Percentiles rank a stretch among this genome's conserved stretches.
Conservation (phyloP, 2,113 vertebrate genomes). For the Empidonax traillii region DNA sequence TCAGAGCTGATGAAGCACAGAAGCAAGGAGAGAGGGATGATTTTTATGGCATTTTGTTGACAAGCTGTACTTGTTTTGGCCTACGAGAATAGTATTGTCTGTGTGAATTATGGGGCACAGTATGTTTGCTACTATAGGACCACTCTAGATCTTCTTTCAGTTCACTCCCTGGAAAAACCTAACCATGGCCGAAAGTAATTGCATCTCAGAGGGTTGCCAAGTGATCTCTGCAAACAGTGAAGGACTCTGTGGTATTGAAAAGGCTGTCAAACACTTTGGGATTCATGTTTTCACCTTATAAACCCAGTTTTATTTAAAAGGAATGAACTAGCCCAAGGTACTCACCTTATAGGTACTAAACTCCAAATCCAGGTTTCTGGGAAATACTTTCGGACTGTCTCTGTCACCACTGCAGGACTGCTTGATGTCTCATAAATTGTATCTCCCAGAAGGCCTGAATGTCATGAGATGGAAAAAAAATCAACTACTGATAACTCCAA, state of each 20-base stretch:
- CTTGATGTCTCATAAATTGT: rapidly evolving
- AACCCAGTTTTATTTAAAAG: neutral
- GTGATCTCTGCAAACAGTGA: neutral
- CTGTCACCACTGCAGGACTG: neutral
- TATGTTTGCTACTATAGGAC: neutral
- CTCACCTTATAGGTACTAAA: conserved; percentile 65
- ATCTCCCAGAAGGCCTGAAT: rapidly evolving
- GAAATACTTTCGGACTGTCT: conserved; percentile 71
- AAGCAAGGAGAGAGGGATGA: neutral
- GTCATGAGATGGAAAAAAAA: neutral
- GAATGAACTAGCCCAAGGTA: neutral
- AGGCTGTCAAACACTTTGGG: neutral
- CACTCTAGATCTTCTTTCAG: neutral
- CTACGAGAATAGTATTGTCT: neutral
- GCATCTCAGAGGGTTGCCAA: neutral
- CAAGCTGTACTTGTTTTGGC: neutral
- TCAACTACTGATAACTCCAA: neutral
- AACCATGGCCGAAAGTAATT: neutral
- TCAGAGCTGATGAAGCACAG: conserved; percentile 58
- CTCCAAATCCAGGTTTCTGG: conserved; percentile 80
- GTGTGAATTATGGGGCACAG: neutral
- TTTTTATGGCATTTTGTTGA: neutral
- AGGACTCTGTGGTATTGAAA: neutral
- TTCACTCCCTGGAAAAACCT: neutral
- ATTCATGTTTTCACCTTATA: neutral